phyloP scores from a whole-genome alignment of 2,888 invertebrate genomes.

The Capitulum mitella region DNA sequence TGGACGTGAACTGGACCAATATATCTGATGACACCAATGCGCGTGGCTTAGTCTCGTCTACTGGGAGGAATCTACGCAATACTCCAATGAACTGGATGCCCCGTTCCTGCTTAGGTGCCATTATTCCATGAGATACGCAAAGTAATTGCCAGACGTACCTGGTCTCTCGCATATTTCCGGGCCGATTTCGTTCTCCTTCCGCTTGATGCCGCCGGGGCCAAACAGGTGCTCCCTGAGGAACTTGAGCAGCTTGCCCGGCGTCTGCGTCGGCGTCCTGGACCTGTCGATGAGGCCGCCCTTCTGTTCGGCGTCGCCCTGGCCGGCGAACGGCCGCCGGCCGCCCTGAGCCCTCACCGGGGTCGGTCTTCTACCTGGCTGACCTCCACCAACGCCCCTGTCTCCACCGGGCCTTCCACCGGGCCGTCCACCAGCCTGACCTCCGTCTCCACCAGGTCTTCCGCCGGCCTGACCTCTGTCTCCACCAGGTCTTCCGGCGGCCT shows the following conservation, averaged over 20 bases:
- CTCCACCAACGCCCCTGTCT: background rate
- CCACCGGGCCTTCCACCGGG: background rate
- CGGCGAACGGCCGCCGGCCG: background rate
- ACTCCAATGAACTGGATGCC: too few relatives aligned
- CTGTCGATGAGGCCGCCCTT: background rate
- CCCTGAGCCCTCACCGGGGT: background rate
- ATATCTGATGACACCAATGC: too few relatives aligned
- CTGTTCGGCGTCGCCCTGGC: background rate
- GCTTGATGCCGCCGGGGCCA: constrained; percentile 56
- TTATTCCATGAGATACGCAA: too few relatives aligned
- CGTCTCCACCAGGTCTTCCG: background rate
- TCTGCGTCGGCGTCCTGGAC: background rate
- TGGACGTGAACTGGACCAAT: too few relatives aligned
- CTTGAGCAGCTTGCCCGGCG: background rate
- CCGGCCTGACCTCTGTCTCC: too few relatives aligned
- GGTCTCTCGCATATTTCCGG: constrained; percentile 49
- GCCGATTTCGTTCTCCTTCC: constrained; percentile 53
- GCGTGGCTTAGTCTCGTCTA: too few relatives aligned
- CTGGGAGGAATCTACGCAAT: too few relatives aligned
- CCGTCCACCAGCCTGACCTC: background rate
- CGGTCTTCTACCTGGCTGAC: background rate
- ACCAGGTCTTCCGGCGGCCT: too few relatives aligned
- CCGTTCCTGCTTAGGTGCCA: too few relatives aligned
- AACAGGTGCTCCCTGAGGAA: constrained; percentile 50
- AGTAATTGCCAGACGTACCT: too few relatives aligned